These are phyloP conservation scores for Tympanoctomys barrerae DNA, from an alignment of 2,797 vertebrate species.

Conservation along the genomic window DNA sequence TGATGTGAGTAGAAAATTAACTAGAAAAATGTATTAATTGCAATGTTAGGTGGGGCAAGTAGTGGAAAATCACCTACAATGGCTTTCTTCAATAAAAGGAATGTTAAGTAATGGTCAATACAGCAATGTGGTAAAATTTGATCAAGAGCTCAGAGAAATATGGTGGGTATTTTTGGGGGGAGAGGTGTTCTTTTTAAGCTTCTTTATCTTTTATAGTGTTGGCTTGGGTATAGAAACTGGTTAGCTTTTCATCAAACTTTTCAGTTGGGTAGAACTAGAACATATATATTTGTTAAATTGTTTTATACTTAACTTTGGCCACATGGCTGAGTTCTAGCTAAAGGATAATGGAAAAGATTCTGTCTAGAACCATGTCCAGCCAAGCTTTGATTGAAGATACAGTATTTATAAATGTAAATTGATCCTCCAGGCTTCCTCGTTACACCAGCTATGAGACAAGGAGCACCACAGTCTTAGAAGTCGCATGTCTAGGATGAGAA, in stretches of 20 bases:
- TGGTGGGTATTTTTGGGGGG: no score
- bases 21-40: neutral
- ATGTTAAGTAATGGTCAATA: neutral
- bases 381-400: neutral
- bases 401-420: neutral
- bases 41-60: neutral
- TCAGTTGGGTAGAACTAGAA: neutral
- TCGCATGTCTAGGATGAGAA: neutral
- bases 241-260: neutral
- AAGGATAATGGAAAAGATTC: neutral
- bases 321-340: neutral
- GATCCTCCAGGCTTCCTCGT: neutral
- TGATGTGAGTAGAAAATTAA: conserved; percentile 20
- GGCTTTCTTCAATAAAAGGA: neutral
- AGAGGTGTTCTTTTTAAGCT: neutral
- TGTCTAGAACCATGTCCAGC: neutral
- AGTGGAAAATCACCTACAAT: neutral
- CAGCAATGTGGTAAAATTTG: neutral
- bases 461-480: neutral
- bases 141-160: neutral
- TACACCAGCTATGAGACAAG: neutral
- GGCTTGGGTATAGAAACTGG: neutral
- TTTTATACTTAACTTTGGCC: neutral
- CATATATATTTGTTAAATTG: neutral
- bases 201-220: neutral